Percentiles rank a stretch among this genome's conserved stretches.
Conservation (phyloP, 1,140 invertebrate species). For the Platyscapa corneri region DNA sequence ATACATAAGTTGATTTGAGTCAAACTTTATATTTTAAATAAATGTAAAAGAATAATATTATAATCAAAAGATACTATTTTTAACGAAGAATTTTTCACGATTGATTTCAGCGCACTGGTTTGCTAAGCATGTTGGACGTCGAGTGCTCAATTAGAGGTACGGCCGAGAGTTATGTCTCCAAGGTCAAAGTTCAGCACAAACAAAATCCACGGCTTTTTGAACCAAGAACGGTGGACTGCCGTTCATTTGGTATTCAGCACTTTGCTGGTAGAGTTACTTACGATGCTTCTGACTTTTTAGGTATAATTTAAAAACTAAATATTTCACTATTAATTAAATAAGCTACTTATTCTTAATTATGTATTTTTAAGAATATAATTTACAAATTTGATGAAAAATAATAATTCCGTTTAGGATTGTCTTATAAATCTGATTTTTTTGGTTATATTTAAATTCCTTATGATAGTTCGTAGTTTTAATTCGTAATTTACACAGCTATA, state of each 20-base stretch:
- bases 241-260: conserved; percentile 93
- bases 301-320: conserved; percentile 60
- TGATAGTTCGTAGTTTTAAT: too few relatives aligned
- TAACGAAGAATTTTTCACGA: not conserved
- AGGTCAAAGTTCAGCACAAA: conserved; percentile 89
- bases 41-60: too few relatives aligned
- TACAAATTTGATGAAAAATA: too few relatives aligned
- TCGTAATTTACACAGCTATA: too few relatives aligned
- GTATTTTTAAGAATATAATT: too few relatives aligned
- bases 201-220: conserved; percentile 85
- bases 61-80: too few relatives aligned
- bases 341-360: not conserved
- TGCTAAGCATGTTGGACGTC: conserved; percentile 94
- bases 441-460: too few relatives aligned
- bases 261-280: conserved; percentile 93
- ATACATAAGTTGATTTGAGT: too few relatives aligned
- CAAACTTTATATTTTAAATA: not conserved
- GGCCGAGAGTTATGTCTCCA: conserved; percentile 90
- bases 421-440: too few relatives aligned
- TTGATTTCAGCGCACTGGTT: conserved; percentile 82
- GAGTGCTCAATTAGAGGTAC: conserved; percentile 91
- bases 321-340: not conserved
- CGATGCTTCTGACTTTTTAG: conserved; percentile 90
- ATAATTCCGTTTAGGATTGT: too few relatives aligned
- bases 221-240: conserved; percentile 82